Evolutionary conservation across 2,797 vertebrate species (phyloP), one percentile per base, ranked within the genome.

Genomic region (Dendrocincla fuliginosa): DNA sequence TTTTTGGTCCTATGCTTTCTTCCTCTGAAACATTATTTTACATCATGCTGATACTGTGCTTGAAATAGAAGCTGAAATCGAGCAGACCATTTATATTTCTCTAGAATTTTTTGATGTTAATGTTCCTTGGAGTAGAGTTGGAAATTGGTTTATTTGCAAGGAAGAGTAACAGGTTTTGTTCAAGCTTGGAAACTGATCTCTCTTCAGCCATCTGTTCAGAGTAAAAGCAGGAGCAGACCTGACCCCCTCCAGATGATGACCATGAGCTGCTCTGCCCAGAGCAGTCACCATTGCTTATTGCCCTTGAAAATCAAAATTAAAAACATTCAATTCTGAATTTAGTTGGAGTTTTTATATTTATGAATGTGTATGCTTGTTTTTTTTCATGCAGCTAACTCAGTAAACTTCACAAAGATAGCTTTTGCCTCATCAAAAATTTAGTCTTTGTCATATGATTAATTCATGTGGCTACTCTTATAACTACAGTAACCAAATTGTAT

Each of bases 111-210:
- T 78, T 32, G 32, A 4, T 37, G n/a, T 67, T 84, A 37, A 59
- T 37, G 30, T 46, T 90, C 13, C 16, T 96, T 87, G 33, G 60
- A 84, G 42, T 46, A 70, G 60, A 71, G 83, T 13, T 86, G 49
- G 57, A 85, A 92, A 61, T 47, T 24, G 24, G 4, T 8, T 64
- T 91, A 77, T 74, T 82, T 90, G 75, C 57, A 59, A 85, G 85
- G 53, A 80, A 68, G 42, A 67, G 71, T 89, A 92, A 94, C 44
- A 24, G 52, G 69, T 91, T 91, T 93, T 79, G 42, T 78, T 95
- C 63, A 65, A 2, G 68, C 44, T 61, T 94, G 61, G 68, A 90
- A 89, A 59, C 16, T 37, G 50, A 86, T 84, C 56, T 93, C 25
- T 82, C 33, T 71, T 77, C 35, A 85, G 56, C 75, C 61, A 83